Percentiles rank a stretch among this genome's conserved stretches.
These are phyloP conservation scores for Cygnus buccinator DNA, from an alignment of 2,113 vertebrate genomes.

Conservation along the genomic window DNA sequence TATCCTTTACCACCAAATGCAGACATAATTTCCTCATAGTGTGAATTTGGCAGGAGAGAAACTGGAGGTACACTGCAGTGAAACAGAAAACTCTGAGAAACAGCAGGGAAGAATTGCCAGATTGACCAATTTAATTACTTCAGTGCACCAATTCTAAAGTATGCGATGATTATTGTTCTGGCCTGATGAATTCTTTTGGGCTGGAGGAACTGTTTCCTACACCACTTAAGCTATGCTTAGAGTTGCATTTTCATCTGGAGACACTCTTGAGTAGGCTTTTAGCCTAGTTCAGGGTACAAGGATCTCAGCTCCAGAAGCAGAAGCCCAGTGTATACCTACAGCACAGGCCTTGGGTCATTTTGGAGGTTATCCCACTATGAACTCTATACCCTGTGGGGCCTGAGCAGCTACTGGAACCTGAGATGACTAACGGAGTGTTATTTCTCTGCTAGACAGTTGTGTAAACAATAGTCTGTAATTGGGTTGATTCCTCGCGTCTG, in stretches of 20 bases:
- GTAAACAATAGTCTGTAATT: not conserved
- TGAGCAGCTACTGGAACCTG: not conserved
- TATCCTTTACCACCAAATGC: conserved; percentile 93
- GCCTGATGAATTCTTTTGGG: not conserved
- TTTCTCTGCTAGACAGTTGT: not conserved
- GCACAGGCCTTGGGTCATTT: not conserved
- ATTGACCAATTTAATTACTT: not conserved
- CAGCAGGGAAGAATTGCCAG: not conserved
- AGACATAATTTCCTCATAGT: conserved; percentile 90
- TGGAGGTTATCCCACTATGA: not conserved
- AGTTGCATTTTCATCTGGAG: not conserved
- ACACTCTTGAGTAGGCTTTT: not conserved
- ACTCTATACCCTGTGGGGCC: not conserved
- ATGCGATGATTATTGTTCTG: not conserved
- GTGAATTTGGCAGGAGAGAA: conserved; percentile 89
- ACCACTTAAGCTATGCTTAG: not conserved
- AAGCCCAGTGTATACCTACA: not conserved
- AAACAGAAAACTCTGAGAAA: not conserved
- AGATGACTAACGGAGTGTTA: not conserved
- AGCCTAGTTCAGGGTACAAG: not conserved
- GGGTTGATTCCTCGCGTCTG: not conserved
- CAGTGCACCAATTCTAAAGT: not conserved
- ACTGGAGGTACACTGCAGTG: conserved; percentile 85
- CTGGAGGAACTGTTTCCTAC: not conserved
- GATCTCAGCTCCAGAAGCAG: not conserved